These are phyloP conservation scores for Tinea semifulvella DNA, from an alignment of 2,888 invertebrate species.

Conservation along the genomic window DNA sequence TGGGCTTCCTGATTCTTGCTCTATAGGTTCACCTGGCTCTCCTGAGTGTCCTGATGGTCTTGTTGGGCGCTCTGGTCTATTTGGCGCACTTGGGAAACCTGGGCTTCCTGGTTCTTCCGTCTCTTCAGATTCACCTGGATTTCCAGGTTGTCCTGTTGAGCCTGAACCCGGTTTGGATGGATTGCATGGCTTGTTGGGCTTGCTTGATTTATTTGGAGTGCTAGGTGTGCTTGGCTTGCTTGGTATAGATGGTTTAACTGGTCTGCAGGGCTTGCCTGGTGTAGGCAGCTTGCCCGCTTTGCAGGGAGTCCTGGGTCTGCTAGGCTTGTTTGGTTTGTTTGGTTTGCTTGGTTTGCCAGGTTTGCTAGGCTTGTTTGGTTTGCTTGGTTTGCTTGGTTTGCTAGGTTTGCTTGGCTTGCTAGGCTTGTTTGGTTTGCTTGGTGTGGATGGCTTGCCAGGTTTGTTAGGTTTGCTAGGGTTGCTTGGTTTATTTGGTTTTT, in stretches of 20 bases:
- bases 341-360: conserved; percentile 25
- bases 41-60: conserved; percentile 18
- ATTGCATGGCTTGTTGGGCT: conserved; percentile 18
- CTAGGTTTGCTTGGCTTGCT: conserved; percentile 21
- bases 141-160: conserved; percentile 16
- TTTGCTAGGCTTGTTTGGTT: conserved; percentile 20
- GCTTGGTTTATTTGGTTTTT: conserved; percentile 20
- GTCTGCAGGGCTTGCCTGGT: conserved; percentile 15
- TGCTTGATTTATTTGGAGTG: conserved; percentile 14
- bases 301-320: conserved; percentile 9
- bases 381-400: conserved; percentile 29
- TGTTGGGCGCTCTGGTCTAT: conserved; percentile 17
- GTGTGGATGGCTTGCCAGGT: conserved; percentile 6
- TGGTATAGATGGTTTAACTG: conserved; percentile 20
- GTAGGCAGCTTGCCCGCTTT: conserved; percentile 9
- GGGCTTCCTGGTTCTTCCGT: conserved; percentile 18
- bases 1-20: conserved; percentile 14
- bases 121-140: conserved; percentile 15
- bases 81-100: conserved; percentile 2
- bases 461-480: conserved; percentile 27
- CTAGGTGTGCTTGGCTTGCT: conserved; percentile 18
- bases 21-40: conserved; percentile 14
- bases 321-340: conserved; percentile 10
- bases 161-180: conserved; percentile 18
- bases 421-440: conserved; percentile 20